A percentile compares a stretch with the other conserved stretches of the same genome.
Evolutionary conservation across 2,888 invertebrate species (phyloP).

Genomic region (Scaptodrosophila latifasciaeformis): DNA sequence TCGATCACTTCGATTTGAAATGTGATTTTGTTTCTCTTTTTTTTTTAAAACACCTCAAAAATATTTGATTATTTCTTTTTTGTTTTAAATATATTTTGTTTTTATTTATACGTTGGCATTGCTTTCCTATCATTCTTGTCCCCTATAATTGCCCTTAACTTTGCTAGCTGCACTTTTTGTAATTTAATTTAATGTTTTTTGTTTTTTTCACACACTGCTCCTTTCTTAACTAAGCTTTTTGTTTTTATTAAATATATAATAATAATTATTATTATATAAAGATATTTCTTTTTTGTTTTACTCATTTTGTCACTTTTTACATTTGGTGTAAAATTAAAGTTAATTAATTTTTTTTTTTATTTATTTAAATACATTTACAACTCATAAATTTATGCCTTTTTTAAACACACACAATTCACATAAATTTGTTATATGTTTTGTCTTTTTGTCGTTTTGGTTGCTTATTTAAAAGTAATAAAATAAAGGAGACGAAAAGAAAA

Average conservation of each 20-base stretch:
- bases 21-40: conserved; percentile 42
- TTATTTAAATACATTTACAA: conserved; percentile 63
- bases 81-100: conserved; percentile 16
- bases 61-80: conserved; percentile 43
- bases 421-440: conserved; percentile 34
- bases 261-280: too few species aligned
- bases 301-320: conserved; percentile 45
- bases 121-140: conserved; percentile 20
- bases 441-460: conserved; percentile 4
- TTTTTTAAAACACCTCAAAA: conserved; percentile 66
- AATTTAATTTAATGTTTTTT: not conserved
- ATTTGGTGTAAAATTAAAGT: conserved; percentile 64
- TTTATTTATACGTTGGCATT: conserved; percentile 25
- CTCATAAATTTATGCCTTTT: conserved; percentile 62
- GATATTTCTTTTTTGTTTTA: conserved; percentile 27
- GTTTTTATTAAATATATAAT: conserved; percentile 15
- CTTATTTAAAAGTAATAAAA: conserved; percentile 17
- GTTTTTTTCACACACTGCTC: conserved; percentile 7
- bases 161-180: conserved; percentile 18
- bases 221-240: conserved; percentile 27
- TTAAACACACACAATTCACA: conserved; percentile 57
- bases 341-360: conserved; percentile 42
- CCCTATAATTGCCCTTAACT: conserved; percentile 16
- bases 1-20: conserved; percentile 55
- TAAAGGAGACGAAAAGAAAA: conserved; percentile 12